Conservation (phyloP, 2,888 invertebrate genomes). For the Rotaria sp. region DNA sequence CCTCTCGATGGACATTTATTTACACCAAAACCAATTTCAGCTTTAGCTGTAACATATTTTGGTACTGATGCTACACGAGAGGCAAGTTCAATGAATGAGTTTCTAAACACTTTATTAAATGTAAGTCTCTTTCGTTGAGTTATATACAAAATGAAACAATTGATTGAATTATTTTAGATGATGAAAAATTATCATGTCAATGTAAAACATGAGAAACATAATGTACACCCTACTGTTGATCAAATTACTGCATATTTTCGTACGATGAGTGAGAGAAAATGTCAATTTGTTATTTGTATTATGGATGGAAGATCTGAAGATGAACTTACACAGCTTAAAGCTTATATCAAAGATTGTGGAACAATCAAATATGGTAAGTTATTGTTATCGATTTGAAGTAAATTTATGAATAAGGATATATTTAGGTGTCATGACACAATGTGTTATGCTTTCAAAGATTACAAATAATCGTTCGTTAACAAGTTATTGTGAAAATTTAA, state of each 20-base stretch:
- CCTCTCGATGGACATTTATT: slow-evolving; percentile 22
- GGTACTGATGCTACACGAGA: not conserved
- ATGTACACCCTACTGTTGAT: not conserved
- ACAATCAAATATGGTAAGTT: not conserved
- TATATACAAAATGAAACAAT: too few species aligned
- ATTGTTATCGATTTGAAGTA: not conserved
- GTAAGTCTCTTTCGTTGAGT: not conserved
- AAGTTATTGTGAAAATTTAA: not conserved
- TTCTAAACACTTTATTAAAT: not conserved
- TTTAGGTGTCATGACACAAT: slow-evolving; percentile 5
- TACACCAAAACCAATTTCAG: not conserved
- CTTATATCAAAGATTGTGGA: not conserved
- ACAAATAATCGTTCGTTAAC: not conserved
- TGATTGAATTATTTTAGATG: not conserved
- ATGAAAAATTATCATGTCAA: not conserved
- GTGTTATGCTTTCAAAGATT: not conserved
- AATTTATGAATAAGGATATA: not conserved
- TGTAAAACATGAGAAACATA: not conserved
- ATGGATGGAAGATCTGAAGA: not conserved
- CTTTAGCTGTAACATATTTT: not conserved
- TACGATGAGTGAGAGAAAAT: not conserved
- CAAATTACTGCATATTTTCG: not conserved
- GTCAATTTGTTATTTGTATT: not conserved
- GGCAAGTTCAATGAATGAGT: not conserved
- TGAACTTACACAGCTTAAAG: not conserved